These are phyloP conservation scores for Caradrina kadenii DNA, from an alignment of 2,888 invertebrate species.

Conservation along the genomic window DNA sequence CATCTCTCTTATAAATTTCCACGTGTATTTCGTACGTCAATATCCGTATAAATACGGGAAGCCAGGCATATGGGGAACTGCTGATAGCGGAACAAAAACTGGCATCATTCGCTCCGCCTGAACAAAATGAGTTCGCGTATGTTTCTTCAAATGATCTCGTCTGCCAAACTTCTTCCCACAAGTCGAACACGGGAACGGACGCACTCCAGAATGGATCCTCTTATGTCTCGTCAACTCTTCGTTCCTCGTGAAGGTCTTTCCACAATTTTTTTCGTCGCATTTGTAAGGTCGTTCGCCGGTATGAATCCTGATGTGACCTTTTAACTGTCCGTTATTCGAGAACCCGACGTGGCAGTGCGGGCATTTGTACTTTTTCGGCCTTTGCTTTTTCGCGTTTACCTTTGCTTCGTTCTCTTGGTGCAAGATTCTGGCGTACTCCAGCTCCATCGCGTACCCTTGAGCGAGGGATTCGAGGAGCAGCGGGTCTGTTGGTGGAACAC, in stretches of 20 bases:
- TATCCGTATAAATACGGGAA: conserved; percentile 91
- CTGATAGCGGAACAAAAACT: conserved; percentile 91
- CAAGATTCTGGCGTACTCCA: conserved; percentile 93
- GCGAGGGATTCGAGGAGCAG: conserved; percentile 87
- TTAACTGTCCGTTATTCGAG: conserved; percentile 98
- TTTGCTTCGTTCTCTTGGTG: conserved; percentile 93
- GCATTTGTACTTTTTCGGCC: conserved; percentile 98
- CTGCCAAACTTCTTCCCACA: conserved; percentile 98
- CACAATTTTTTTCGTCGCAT: conserved; percentile 96
- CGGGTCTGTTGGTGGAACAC: conserved; percentile 86
- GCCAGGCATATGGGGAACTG: conserved; percentile 81
- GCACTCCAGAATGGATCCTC: conserved; percentile 96
- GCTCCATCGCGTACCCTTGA: conserved; percentile 91
- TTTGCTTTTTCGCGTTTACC: conserved; percentile 93
- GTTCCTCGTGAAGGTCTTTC: conserved; percentile 97
- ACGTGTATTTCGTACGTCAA: conserved; percentile 67
- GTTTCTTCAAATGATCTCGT: conserved; percentile 98
- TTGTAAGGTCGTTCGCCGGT: conserved; percentile 97
- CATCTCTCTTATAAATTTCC: conserved; percentile 29
- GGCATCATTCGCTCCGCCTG: conserved; percentile 92
- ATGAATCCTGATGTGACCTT: conserved; percentile 97
- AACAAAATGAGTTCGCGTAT: conserved; percentile 95
- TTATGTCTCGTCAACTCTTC: conserved; percentile 98
- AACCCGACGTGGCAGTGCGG: conserved; percentile 97
- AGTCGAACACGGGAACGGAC: conserved; percentile 96